Base-by-base conservation (phyloP, 2,113 vertebrate genomes). In the Alouatta palliata region DNA sequence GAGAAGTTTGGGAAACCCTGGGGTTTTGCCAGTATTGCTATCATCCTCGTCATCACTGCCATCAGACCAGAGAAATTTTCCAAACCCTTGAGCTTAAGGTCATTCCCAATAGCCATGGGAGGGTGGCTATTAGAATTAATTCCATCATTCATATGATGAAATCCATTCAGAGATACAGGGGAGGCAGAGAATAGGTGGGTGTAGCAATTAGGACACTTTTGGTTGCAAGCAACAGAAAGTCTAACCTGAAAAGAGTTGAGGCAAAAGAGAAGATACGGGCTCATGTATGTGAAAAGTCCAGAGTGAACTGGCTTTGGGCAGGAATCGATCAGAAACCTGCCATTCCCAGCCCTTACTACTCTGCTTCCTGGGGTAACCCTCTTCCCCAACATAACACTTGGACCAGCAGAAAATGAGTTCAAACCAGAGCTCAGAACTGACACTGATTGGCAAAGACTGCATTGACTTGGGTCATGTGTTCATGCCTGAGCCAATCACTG, bases 1-100 rank as follows among this genome's bases (percentile, higher is more conserved):
- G 93, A 90, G 94, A 88, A 90, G 82, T 94, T 92, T 82, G 93
- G 97, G 9, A 83, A 94, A 95, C 77, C 32, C 87, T 87, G 88
- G 73, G 66, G 10, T 6, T 12, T n/a, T 90, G 82, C 90, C 96
- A 89, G 79, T 73, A 92, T 92, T 95, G 89, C 94, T 66, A 97
- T 66, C 88, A 17, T 66, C 30, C 1, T 49, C 35, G 2, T 66
- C 16, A 4, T 6, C 4, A 14, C 9, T 43, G 56, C 49, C 37
- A n/a, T 49, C 52, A 49, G 84, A 95, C 76, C 80, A 86, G 40
- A 73, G 70, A 56, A 35, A 54, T 75, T 91, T 80, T 70, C 58
- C 75, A 79, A 96, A 93, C 73, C 4, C 37, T 71, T 52, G 35
- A 84, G 56, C 81, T 47, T 35, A 25, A 40, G 30, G 30, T 58